These are phyloP conservation scores for Machaerirhynchus nigripectus DNA, from an alignment of 2,113 vertebrate genomes.

Conservation along the genomic window DNA sequence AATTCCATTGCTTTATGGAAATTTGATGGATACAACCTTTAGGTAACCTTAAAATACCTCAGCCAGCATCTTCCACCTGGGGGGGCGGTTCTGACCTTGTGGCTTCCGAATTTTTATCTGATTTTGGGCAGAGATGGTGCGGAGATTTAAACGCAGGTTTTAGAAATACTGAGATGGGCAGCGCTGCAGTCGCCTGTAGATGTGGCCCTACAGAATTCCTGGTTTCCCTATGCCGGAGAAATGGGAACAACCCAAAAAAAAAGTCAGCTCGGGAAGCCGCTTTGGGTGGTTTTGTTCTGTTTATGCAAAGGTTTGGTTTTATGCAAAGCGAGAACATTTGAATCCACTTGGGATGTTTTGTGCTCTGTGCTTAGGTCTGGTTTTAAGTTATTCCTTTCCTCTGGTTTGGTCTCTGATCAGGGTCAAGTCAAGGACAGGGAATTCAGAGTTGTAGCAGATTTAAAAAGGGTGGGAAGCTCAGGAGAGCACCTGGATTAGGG, in stretches of 20 bases:
- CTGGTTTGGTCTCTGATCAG: neutral
- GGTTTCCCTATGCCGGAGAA: accelerated
- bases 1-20: neutral
- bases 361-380: neutral
- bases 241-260: neutral
- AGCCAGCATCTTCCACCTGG: too few species aligned
- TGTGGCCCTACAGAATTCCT: neutral
- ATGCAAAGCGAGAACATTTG: neutral
- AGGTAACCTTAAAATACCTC: neutral
- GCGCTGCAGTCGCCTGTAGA: neutral
- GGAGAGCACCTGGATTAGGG: neutral
- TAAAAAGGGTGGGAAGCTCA: neutral
- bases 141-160: neutral
- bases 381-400: neutral
- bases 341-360: neutral
- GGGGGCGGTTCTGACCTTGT: neutral
- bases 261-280: accelerated
- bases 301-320: neutral
- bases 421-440: neutral
- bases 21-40: neutral
- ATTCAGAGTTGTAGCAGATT: neutral
- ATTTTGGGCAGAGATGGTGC: neutral
- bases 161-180: neutral
- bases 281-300: neutral
- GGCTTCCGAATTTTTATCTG: neutral